These are phyloP conservation scores for Epinotia brunnichana DNA, from an alignment of 2,888 invertebrate species.

Conservation along the genomic window DNA sequence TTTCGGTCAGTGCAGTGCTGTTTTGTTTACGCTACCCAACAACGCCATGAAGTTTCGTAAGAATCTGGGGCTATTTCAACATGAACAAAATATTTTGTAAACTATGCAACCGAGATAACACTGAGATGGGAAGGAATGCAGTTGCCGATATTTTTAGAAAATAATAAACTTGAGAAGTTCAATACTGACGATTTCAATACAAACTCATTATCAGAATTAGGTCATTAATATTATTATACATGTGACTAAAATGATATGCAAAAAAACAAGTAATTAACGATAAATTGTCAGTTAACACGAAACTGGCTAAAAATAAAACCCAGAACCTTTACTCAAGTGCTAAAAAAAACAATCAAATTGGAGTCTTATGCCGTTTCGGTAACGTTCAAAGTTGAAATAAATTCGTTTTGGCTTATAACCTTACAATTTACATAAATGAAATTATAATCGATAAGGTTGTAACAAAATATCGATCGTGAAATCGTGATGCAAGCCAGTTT, in stretches of 20 bases:
- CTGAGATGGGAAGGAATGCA: too few species aligned
- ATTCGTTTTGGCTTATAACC: background rate
- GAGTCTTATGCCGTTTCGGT: background rate
- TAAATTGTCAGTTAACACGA: conserved; percentile 17
- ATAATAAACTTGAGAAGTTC: too few species aligned
- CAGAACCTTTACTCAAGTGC: conserved; percentile 3
- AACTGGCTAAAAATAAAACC: conserved; percentile 16
- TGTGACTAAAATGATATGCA: background rate
- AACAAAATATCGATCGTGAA: conserved; percentile 34
- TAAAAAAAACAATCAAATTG: conserved; percentile 1
- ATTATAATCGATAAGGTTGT: conserved; percentile 29
- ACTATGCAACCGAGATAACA: background rate
- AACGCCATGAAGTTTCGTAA: conserved; percentile 26
- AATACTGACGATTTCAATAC: background rate
- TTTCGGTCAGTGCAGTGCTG: background rate
- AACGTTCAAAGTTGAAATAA: background rate
- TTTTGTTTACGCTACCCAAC: conserved; percentile 12
- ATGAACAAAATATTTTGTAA: conserved; percentile 18
- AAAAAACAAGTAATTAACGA: background rate
- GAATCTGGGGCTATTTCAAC: conserved; percentile 17
- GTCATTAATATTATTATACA: background rate
- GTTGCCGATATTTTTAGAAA: too few species aligned
- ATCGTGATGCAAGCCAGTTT: conserved; percentile 40
- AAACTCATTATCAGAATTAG: background rate
- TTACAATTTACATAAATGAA: background rate